phyloP scores from a whole-genome alignment of 2,888 invertebrate genomes.

The Clusia tigrina region DNA sequence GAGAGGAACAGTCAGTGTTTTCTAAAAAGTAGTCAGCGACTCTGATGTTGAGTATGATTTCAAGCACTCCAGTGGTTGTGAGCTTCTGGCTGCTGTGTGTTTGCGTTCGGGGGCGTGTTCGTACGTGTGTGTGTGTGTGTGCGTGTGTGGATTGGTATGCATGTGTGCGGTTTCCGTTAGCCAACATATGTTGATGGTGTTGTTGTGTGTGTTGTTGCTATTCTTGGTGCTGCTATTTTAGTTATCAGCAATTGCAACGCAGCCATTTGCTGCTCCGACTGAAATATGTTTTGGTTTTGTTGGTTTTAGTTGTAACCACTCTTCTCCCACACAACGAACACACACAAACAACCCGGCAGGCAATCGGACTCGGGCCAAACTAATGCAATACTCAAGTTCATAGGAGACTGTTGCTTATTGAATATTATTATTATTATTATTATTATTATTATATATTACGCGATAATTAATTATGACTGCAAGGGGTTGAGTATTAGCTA shows the following conservation, averaged over 20 bases:
- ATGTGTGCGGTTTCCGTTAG: conserved; percentile 54
- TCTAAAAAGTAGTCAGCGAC: too few relatives aligned
- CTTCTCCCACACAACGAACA: conserved; percentile 33
- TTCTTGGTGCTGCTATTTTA: not conserved
- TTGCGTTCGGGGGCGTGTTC: conserved; percentile 13
- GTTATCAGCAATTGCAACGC: not conserved
- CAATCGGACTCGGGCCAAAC: too few relatives aligned
- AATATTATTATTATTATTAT: too few relatives aligned
- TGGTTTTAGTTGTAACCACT: conserved; percentile 16
- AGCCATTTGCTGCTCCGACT: not conserved
- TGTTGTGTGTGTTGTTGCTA: conserved; percentile 34
- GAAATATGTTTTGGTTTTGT: conserved; percentile 1
- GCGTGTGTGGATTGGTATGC: conserved; percentile 28
- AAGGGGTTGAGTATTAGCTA: too few relatives aligned
- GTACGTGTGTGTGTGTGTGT: conserved; percentile 23
- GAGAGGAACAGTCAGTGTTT: too few relatives aligned
- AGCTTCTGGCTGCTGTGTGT: conserved; percentile 18
- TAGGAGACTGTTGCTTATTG: too few relatives aligned
- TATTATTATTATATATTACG: too few relatives aligned
- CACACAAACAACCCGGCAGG: too few relatives aligned
- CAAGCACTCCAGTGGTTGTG: conserved; percentile 16
- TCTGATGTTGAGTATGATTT: conserved; percentile 45
- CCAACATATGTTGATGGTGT: conserved; percentile 49
- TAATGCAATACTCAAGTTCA: too few relatives aligned
- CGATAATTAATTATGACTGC: too few relatives aligned